Evolutionary conservation across 2,113 vertebrate genomes (phyloP).

Genomic region (Grammomys surdaster): DNA sequence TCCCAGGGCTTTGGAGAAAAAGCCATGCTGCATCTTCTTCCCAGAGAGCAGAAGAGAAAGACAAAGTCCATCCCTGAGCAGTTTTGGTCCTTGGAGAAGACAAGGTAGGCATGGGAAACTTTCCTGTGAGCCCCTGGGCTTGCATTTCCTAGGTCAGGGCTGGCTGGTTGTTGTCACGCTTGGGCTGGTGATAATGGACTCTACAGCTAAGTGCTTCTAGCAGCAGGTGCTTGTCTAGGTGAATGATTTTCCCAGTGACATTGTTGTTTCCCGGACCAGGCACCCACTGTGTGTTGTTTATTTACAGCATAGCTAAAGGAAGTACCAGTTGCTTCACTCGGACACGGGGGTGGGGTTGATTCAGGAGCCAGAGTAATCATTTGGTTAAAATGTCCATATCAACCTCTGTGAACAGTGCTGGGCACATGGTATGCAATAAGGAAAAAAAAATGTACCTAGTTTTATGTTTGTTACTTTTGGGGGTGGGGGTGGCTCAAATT

Average conservation of each 20-base stretch:
- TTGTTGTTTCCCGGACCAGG: background rate
- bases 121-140: background rate
- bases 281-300: background rate
- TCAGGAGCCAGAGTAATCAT: background rate
- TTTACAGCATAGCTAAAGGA: slow-evolving; percentile 30
- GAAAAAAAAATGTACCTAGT: background rate
- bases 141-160: slow-evolving; percentile 15
- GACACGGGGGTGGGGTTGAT: background rate
- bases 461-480: slow-evolving; percentile 15
- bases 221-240: slow-evolving; percentile 25
- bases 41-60: background rate
- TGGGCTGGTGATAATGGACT: slow-evolving; percentile 29
- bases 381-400: background rate
- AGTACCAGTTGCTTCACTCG: background rate
- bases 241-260: slow-evolving; percentile 49
- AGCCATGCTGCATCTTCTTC: background rate
- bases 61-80: background rate
- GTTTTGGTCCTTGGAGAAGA: background rate
- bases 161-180: slow-evolving; percentile 45
- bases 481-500: background rate
- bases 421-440: background rate
- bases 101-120: slow-evolving; percentile 66
- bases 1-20: background rate
- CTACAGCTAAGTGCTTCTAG: background rate
- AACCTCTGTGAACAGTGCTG: background rate